A percentile compares a stretch with the other conserved stretches of the same genome.
phyloP scores from a whole-genome alignment of 1,140 invertebrate species.

The Aphidius ervi region DNA sequence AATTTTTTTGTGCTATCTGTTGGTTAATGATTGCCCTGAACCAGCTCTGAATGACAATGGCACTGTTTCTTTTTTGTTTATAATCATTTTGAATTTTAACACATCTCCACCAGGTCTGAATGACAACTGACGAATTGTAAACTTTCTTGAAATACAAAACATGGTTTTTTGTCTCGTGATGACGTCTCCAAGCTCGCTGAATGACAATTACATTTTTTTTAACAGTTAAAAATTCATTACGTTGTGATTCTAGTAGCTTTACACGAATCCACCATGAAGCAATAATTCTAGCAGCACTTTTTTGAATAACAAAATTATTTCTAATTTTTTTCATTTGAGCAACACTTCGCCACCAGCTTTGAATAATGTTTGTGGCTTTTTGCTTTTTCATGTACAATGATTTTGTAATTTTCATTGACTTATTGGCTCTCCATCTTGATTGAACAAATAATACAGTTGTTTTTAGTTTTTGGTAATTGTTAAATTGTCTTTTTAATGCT shows the following conservation, averaged over 20 bases:
- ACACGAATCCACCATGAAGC: constrained; percentile 32
- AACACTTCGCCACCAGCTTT: constrained; percentile 48
- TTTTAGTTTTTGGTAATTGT: constrained; percentile 38
- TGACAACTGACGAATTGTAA: constrained; percentile 24
- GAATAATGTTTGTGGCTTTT: constrained; percentile 45
- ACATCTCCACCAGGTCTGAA: constrained; percentile 34
- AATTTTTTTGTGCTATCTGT: constrained; percentile 10
- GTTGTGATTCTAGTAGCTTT: constrained; percentile 21
- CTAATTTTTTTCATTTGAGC: constrained; percentile 39
- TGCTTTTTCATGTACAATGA: constrained; percentile 42
- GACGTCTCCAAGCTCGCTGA: constrained; percentile 35
- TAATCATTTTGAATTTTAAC: constrained; percentile 18
- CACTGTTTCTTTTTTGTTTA: constrained; percentile 12
- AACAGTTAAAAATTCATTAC: constrained; percentile 22
- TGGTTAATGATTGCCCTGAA: constrained; percentile 23
- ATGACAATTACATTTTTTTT: constrained; percentile 26
- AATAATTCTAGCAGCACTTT: constrained; percentile 32
- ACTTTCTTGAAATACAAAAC: constrained; percentile 21
- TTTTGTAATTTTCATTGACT: constrained; percentile 41
- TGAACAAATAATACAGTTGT: constrained; percentile 45
- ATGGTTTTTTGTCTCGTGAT: constrained; percentile 22
- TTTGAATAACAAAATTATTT: constrained; percentile 43
- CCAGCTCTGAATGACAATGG: constrained; percentile 33
- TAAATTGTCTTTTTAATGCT: constrained; percentile 35
- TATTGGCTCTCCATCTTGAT: constrained; percentile 44